Conservation (phyloP, 2,113 vertebrate species). For the Oryzias woworae region DNA sequence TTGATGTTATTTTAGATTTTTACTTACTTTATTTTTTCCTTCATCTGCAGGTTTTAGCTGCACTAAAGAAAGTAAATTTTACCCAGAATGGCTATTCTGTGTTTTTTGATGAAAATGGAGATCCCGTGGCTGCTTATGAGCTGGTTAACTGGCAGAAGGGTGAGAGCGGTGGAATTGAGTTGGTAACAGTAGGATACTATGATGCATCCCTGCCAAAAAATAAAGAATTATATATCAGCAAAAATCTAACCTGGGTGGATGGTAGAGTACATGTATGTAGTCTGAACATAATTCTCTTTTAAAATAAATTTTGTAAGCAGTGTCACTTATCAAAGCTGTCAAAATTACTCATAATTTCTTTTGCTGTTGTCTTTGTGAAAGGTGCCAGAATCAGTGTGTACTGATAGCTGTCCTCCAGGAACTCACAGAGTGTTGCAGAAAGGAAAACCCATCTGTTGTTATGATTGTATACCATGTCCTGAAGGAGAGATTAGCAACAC, state of each 20-base stretch:
- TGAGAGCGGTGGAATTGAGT: constrained; percentile 51
- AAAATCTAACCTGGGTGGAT: constrained; percentile 57
- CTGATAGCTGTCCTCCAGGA: constrained; percentile 63
- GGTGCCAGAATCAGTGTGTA: constrained; percentile 64
- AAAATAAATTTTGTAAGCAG: background rate
- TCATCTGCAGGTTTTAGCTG: constrained; percentile 63
- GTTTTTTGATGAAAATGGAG: constrained; percentile 77
- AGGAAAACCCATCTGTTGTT: constrained; percentile 70
- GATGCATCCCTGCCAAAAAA: constrained; percentile 59
- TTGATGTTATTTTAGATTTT: background rate
- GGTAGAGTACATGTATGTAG: constrained; percentile 44
- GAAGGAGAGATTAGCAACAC: constrained; percentile 76
- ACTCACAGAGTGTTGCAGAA: constrained; percentile 66
- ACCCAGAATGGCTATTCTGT: constrained; percentile 71
- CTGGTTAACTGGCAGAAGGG: constrained; percentile 80
- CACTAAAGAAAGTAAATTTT: constrained; percentile 74
- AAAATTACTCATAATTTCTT: constrained; percentile 43
- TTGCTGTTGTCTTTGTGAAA: constrained; percentile 30
- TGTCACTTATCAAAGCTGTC: too few species aligned
- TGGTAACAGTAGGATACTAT: constrained; percentile 65
- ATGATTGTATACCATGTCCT: constrained; percentile 68
- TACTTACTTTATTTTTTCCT: background rate
- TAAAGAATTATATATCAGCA: constrained; percentile 59
- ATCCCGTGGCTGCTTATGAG: constrained; percentile 79
- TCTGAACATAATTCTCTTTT: background rate